Evolutionary conservation across 1,140 invertebrate genomes (phyloP).

Genomic region (Meloidogyne exigua): DNA sequence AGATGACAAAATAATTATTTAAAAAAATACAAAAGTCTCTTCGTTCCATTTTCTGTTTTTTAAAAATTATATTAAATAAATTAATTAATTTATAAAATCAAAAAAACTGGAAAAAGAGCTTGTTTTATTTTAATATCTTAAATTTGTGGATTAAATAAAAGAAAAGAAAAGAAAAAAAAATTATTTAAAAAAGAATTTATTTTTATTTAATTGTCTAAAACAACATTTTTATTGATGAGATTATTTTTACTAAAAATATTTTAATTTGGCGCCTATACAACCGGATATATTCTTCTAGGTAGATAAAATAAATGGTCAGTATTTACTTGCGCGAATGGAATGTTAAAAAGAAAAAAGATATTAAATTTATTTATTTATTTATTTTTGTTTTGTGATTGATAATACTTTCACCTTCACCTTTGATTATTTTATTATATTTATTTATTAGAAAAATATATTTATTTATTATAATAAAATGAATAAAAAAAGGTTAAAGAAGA

Average conservation of each 20-base stretch:
- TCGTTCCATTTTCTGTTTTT: neutral
- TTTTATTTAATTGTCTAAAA: neutral
- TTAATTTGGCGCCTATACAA: neutral
- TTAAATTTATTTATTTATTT: neutral
- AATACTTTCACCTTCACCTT: neutral
- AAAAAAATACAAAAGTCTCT: neutral
- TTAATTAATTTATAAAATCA: neutral
- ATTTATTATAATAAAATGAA: too few species aligned
- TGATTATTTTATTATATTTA: neutral
- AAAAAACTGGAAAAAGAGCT: neutral
- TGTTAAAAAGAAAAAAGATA: too few species aligned
- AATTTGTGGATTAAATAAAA: too few species aligned
- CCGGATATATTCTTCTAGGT: neutral
- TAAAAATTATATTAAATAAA: neutral
- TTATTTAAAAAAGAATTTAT: neutral
- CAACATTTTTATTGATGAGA: neutral
- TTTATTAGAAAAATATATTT: too few species aligned
- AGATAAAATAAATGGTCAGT: neutral
- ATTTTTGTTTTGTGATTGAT: too few species aligned
- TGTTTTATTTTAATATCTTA: too few species aligned
- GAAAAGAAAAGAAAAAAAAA: neutral
- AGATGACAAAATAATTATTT: neutral
- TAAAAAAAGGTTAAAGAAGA: neutral
- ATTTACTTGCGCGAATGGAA: too few species aligned
- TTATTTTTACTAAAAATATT: neutral